Evolutionary conservation across 2,113 vertebrate species (phyloP).

Genomic region (Meles meles): DNA sequence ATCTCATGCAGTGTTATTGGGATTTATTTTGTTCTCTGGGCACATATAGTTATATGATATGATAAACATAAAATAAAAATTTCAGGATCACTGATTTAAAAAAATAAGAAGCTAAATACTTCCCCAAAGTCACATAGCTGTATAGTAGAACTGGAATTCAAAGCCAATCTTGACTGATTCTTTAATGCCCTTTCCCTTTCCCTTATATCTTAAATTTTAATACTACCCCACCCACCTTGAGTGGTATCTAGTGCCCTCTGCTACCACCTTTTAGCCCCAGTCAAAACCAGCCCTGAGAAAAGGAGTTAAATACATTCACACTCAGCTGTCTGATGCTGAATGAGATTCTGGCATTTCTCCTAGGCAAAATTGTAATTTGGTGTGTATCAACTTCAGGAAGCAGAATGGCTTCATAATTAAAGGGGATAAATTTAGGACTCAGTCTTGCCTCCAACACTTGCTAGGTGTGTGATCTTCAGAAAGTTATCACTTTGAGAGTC

Average conservation of each 20-base stretch:
- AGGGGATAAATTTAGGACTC: not conserved
- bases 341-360: not conserved
- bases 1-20: not conserved
- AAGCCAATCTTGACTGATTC: not conserved
- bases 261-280: not conserved
- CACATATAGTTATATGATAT: not conserved
- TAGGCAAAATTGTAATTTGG: slow-evolving; percentile 12
- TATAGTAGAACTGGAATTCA: not conserved
- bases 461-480: not conserved
- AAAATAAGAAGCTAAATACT: not conserved
- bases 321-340: not conserved
- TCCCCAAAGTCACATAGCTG: not conserved
- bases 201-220: not conserved
- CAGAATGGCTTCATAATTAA: slow-evolving; percentile 39
- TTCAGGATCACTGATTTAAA: not conserved
- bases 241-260: not conserved
- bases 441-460: not conserved
- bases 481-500: slow-evolving; percentile 12
- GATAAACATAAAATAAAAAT: not conserved
- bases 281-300: not conserved
- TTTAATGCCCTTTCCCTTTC: not conserved
- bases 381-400: not conserved
- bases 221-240: not conserved
- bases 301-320: not conserved
- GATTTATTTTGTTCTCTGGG: not conserved